Percentiles rank a stretch among this genome's conserved stretches.
Evolutionary conservation across 2,113 vertebrate genomes (phyloP).

Genomic region (Corapipo altera): DNA sequence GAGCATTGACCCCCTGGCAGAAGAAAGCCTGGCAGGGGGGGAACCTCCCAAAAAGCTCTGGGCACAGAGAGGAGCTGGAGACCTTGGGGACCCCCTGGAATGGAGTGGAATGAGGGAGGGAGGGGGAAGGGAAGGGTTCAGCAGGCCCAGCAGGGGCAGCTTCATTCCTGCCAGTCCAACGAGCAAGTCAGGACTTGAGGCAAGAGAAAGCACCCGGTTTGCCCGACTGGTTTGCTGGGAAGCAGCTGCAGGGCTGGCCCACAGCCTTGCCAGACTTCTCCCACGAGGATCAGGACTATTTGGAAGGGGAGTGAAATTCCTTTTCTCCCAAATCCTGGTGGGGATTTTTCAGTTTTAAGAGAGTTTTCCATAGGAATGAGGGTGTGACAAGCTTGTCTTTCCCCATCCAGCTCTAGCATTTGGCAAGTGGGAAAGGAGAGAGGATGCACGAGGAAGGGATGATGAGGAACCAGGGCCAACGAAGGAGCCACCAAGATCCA

Average conservation of each 20-base stretch:
- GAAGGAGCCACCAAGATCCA: background rate
- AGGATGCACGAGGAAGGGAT: rapidly evolving
- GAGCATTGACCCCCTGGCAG: background rate
- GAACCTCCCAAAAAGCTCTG: background rate
- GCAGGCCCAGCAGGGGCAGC: background rate
- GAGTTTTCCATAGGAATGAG: background rate
- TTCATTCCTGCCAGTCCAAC: background rate
- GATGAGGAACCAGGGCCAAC: background rate
- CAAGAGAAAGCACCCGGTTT: background rate
- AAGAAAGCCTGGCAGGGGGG: background rate
- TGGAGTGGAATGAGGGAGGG: rapidly evolving
- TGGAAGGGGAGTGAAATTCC: background rate
- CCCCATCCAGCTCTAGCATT: background rate
- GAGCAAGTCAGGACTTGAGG: conserved; percentile 31
- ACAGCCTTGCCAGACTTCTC: background rate
- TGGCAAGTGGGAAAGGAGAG: background rate
- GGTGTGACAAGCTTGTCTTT: background rate
- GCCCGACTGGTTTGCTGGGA: conserved; percentile 34
- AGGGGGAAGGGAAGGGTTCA: background rate
- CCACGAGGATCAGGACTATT: rapidly evolving
- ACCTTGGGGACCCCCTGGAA: background rate
- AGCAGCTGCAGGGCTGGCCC: background rate
- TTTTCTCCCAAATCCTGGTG: background rate
- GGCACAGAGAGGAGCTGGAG: background rate
- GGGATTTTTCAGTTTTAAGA: background rate